A percentile compares a stretch with the other conserved stretches of the same genome.
Conservation (phyloP, 2,113 vertebrate species). For the Todiramphus saurophagus region DNA sequence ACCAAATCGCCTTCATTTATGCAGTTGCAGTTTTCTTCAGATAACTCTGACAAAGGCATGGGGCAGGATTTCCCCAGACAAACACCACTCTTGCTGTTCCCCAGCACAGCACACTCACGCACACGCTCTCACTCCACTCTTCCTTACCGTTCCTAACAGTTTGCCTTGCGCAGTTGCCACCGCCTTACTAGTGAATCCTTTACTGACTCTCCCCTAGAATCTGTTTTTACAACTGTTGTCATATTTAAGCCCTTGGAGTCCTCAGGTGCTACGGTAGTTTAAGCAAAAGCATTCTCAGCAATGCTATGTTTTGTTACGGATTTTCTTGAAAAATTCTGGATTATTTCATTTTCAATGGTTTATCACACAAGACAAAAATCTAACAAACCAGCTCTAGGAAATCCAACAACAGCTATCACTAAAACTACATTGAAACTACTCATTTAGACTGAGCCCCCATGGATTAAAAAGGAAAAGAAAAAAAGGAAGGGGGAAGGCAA, state of each 20-base stretch:
- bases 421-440: not conserved
- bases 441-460: not conserved
- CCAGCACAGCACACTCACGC: no score
- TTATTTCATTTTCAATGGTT: not conserved
- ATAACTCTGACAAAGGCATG: rapidly evolving
- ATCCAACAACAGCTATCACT: not conserved
- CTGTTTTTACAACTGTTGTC: not conserved
- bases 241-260: not conserved
- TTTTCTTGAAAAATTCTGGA: not conserved
- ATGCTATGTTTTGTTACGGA: not conserved
- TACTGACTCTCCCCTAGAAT: no score
- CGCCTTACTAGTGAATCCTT: not conserved
- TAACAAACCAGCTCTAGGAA: not conserved
- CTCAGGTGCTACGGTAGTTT: not conserved
- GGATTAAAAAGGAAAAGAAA: not conserved
- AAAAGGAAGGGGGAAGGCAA: no score
- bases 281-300: not conserved
- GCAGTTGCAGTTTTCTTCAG: rapidly evolving
- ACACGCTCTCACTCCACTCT: not conserved
- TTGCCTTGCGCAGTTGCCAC: not conserved
- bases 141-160: not conserved
- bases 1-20: not conserved
- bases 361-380: not conserved
- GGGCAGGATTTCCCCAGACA: not conserved
- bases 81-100: rapidly evolving